Percentiles rank a stretch among this genome's conserved stretches.
These are phyloP conservation scores for Ctena decussata DNA, from an alignment of 2,888 invertebrate genomes.

Conservation along the genomic window DNA sequence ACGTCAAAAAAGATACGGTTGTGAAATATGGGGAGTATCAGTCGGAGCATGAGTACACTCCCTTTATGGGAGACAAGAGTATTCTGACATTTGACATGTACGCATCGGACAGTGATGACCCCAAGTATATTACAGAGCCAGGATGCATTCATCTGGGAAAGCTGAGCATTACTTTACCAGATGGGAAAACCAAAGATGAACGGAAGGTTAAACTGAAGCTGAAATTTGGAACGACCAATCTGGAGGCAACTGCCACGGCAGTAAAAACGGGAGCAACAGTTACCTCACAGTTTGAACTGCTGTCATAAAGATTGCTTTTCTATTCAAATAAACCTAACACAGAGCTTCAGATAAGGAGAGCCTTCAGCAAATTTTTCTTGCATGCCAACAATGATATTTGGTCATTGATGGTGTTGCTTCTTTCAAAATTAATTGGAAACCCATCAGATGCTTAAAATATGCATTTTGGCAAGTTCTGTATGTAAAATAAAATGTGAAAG, in stretches of 20 bases:
- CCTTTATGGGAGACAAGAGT: conserved; percentile 10
- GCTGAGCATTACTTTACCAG: not conserved
- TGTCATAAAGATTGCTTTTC: too few species aligned
- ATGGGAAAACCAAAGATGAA: conserved; percentile 7
- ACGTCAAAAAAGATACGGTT: not conserved
- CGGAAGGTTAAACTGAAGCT: conserved; percentile 11
- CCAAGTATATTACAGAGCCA: not conserved
- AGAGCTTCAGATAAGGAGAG: too few species aligned
- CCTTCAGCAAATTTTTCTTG: too few species aligned
- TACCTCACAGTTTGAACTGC: not conserved
- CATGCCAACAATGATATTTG: too few species aligned
- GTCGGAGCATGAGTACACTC: conserved; percentile 6
- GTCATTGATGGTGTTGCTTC: too few species aligned
- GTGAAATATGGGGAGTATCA: conserved; percentile 12
- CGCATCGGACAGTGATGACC: not conserved
- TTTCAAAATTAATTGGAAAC: too few species aligned
- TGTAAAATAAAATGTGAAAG: too few species aligned
- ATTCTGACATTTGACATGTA: conserved; percentile 17
- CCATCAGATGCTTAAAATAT: too few species aligned
- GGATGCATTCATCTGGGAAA: conserved; percentile 7
- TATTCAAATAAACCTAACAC: too few species aligned
- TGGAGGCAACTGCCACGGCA: conserved; percentile 3
- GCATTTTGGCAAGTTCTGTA: too few species aligned
- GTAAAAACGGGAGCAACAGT: conserved; percentile 1
- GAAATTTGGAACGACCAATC: not conserved